Evolutionary conservation across 2,888 invertebrate genomes (phyloP).

Genomic region (Cylindroiulus punctatus): DNA sequence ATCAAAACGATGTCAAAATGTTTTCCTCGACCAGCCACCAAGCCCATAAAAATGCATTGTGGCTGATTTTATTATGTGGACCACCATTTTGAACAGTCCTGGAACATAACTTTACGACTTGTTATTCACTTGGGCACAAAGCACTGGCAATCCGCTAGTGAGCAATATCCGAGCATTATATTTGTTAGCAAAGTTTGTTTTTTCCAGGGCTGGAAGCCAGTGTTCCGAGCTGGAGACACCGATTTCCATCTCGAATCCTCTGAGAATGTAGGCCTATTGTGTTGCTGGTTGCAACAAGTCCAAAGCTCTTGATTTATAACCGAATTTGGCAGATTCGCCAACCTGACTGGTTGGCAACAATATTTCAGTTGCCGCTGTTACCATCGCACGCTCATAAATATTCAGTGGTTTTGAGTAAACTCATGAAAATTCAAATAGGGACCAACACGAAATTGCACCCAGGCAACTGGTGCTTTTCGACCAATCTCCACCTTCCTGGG

Average conservation of each 20-base stretch:
- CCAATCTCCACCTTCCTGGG: no score
- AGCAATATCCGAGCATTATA: not conserved
- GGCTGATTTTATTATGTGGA: conserved; percentile 1
- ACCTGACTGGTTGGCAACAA: not conserved
- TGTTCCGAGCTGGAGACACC: not conserved
- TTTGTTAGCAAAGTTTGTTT: not conserved
- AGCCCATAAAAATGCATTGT: not conserved
- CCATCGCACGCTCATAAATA: not conserved
- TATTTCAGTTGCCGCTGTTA: not conserved
- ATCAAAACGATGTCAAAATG: not conserved
- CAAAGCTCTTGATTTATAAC: not conserved
- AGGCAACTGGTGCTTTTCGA: no score
- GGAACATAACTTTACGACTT: not conserved
- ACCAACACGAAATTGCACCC: no score
- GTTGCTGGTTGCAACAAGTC: conserved; percentile 5
- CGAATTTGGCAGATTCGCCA: not conserved
- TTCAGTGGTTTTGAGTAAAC: not conserved
- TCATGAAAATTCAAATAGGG: conserved; percentile 31
- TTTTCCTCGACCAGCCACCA: not conserved
- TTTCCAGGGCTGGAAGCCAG: not conserved
- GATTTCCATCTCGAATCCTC: not conserved
- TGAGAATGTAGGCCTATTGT: not conserved
- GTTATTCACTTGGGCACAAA: not conserved
- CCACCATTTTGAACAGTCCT: not conserved
- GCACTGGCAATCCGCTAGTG: not conserved